Conservation (phyloP, 2,888 invertebrate genomes). For the Carpatolechia fugitivella region DNA sequence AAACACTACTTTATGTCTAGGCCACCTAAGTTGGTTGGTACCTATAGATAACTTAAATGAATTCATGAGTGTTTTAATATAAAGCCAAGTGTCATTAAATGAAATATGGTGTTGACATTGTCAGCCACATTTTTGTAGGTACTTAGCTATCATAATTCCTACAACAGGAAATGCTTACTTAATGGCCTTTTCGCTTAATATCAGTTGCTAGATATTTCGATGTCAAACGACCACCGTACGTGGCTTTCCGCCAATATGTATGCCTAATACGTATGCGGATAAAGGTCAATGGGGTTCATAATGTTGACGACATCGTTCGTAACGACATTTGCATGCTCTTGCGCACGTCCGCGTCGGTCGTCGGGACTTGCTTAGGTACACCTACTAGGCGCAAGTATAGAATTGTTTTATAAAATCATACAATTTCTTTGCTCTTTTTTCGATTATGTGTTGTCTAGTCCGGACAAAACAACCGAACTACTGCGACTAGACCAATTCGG, state of each 20-base stretch:
- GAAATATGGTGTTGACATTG: background rate
- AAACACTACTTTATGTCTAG: too few species aligned
- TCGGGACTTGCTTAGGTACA: too few species aligned
- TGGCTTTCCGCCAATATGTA: slow-evolving; percentile 3
- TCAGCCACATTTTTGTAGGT: background rate
- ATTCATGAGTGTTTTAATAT: background rate
- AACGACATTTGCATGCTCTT: too few species aligned
- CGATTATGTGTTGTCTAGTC: too few species aligned
- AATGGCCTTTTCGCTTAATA: background rate
- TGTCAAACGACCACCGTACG: background rate
- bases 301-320: background rate
- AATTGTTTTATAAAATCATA: too few species aligned
- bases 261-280: slow-evolving; percentile 2
- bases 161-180: background rate
- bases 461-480: too few species aligned
- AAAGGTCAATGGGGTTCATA: background rate
- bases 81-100: background rate
- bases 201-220: background rate
- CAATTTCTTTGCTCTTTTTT: too few species aligned
- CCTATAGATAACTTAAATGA: too few species aligned
- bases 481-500: too few species aligned
- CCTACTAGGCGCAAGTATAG: too few species aligned
- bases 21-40: too few species aligned
- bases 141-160: background rate
- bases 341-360: too few species aligned